Evolutionary conservation across 1,140 invertebrate genomes (phyloP).

Genomic region (Sarcophaga bullata): DNA sequence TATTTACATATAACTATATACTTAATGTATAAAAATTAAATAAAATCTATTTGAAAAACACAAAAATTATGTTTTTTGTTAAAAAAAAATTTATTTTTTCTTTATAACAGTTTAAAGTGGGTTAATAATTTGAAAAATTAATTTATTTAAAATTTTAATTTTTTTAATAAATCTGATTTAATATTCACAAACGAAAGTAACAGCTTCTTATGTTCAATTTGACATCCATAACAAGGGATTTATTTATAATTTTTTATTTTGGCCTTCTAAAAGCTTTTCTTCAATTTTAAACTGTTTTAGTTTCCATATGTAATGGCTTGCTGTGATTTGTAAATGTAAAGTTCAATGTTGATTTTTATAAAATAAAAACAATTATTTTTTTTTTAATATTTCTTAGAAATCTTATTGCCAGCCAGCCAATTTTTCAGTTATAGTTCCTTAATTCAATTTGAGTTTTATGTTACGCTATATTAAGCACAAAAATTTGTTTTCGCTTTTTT

Average conservation of each 20-base stretch:
- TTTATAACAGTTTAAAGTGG: not conserved
- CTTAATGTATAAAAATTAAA: slow-evolving; percentile 30
- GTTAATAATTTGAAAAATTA: slow-evolving; percentile 10
- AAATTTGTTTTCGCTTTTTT: not conserved
- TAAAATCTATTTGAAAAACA: slow-evolving; percentile 7
- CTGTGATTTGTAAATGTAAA: slow-evolving; percentile 46
- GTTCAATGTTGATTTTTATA: slow-evolving; percentile 5
- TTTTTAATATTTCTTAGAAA: not conserved
- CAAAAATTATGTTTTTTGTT: not conserved
- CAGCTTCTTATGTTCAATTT: no score
- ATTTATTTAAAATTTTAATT: not conserved
- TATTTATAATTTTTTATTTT: no score
- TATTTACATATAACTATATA: not conserved
- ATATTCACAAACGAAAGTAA: no score
- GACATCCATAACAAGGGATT: no score
- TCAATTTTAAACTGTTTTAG: not conserved
- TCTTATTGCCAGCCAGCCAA: not conserved
- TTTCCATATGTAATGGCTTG: slow-evolving; percentile 24
- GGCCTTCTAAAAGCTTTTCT: no score
- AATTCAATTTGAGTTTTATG: not conserved
- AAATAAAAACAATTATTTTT: not conserved
- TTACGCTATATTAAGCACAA: not conserved
- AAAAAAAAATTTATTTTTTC: not conserved
- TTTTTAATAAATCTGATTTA: not conserved
- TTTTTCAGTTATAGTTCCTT: slow-evolving; percentile 5